phyloP scores from a whole-genome alignment of 2,888 invertebrate species.

The Pinctada fucata region DNA sequence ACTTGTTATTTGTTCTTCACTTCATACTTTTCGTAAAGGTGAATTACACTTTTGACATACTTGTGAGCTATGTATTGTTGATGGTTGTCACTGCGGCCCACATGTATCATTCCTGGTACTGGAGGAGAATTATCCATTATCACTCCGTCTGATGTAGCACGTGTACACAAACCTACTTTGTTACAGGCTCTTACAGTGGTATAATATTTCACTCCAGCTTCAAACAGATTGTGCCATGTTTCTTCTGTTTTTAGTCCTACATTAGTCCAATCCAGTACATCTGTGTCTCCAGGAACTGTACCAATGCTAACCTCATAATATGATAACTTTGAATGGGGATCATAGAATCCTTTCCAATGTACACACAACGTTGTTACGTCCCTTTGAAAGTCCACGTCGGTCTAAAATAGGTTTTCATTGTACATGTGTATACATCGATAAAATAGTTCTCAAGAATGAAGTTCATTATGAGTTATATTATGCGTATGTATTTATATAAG shows the following conservation, averaged over 20 bases:
- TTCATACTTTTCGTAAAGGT: too few species aligned
- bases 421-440: too few species aligned
- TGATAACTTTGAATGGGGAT: conserved; percentile 46
- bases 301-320: conserved; percentile 51
- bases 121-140: conserved; percentile 56
- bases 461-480: background rate
- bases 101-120: conserved; percentile 46
- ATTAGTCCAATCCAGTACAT: conserved; percentile 39
- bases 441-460: background rate
- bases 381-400: conserved; percentile 2
- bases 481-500: background rate
- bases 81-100: conserved; percentile 36
- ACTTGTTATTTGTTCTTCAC: too few species aligned
- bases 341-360: conserved; percentile 51
- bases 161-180: conserved; percentile 46
- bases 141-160: conserved; percentile 52
- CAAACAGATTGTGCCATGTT: conserved; percentile 45
- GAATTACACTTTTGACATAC: conserved; percentile 22
- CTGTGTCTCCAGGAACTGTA: conserved; percentile 31
- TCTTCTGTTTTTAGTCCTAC: conserved; percentile 41
- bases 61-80: conserved; percentile 32
- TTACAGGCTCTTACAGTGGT: conserved; percentile 55
- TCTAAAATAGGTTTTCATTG: background rate
- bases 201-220: conserved; percentile 48
- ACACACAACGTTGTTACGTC: background rate